Base-by-base conservation (phyloP, 2,797 vertebrate genomes). In the Peromyscus eremicus region DNA sequence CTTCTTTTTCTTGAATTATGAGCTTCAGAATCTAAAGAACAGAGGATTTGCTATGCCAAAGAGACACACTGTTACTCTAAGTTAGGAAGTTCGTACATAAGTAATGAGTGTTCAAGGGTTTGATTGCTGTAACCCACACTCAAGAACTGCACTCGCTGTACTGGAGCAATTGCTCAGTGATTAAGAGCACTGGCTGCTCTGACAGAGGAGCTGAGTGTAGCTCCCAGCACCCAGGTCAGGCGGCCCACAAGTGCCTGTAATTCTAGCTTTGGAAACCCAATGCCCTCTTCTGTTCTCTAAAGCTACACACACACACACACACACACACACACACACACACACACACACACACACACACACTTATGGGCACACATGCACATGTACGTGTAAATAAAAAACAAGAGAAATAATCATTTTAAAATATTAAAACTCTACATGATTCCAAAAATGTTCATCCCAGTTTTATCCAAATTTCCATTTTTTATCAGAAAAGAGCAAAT, bases 401-500 rank as follows among this genome's bases (percentile, higher is more conserved):
- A 46, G 5, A 40, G 73, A 43, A 49, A 85, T 64, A 16, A 83
- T 84, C 16, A 46, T 64, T 84, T 77, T 46, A 46, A 43, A 83
- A 43, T n/a, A 16, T 70, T 70, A 70, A 71, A 71, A 71, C 81
- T 86, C 13, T 7, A 52, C 0, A 17, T 23, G 12, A 0, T 91
- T 93, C n/a, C 25, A 70, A 40, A 68, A 32, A 80, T 68, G 55
- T 49, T 6, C 19, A 32, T 37, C 1, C 52, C 23, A 40, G 14
- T 46, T 92, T 95, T 46, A 49, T 46, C 75, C 68, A 19, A 64
- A 60, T 70, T 92, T 89, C 87, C 7, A 94, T 81, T 73, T 86
- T 82, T 73, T 52, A 75, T n/a, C 4, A 52, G 88, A 60, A 79
- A 84, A 71, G 37, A 62, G 10, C 37, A 94, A 77, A 73, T 11